These are phyloP conservation scores for Apostichopus californicus DNA, from an alignment of 35 echinoderm and acorn worm genomes.

Conservation along the genomic window DNA sequence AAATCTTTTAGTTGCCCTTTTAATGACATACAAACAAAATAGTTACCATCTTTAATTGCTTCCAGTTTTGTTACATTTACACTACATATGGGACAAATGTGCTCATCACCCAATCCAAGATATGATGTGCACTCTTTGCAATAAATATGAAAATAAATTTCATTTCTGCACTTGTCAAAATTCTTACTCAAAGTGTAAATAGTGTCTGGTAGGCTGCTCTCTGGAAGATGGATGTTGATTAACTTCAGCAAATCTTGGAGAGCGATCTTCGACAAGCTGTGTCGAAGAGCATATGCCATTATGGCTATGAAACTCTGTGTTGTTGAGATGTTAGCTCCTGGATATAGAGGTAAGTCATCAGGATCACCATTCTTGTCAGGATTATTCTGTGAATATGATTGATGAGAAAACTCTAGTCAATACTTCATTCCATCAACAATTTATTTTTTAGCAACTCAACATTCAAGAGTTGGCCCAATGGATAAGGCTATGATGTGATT, in stretches of 20 bases:
- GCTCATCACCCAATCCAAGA: background rate
- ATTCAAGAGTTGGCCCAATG: too few relatives aligned
- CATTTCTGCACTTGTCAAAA: background rate
- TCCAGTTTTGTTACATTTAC: background rate
- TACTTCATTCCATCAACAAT: too few relatives aligned
- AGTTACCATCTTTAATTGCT: background rate
- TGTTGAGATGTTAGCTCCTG: background rate
- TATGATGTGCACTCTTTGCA: conserved; percentile 11
- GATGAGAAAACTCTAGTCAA: too few relatives aligned
- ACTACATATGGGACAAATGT: background rate
- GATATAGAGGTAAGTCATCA: background rate
- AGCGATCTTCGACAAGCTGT: background rate
- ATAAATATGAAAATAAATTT: conserved; percentile 21
- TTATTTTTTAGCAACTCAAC: too few relatives aligned
- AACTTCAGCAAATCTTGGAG: conserved; percentile 1
- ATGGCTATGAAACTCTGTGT: background rate
- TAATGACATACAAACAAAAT: conserved; percentile 22
- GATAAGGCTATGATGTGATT: too few relatives aligned
- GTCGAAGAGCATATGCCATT: background rate
- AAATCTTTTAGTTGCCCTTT: background rate
- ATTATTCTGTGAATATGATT: too few relatives aligned
- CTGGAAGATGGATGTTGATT: conserved; percentile 18
- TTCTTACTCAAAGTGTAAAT: conserved; percentile 1
- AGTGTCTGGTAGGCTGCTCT: background rate
- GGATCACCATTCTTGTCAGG: background rate